These are phyloP conservation scores for Rana temporaria DNA, from an alignment of 2,113 vertebrate genomes.

Conservation along the genomic window DNA sequence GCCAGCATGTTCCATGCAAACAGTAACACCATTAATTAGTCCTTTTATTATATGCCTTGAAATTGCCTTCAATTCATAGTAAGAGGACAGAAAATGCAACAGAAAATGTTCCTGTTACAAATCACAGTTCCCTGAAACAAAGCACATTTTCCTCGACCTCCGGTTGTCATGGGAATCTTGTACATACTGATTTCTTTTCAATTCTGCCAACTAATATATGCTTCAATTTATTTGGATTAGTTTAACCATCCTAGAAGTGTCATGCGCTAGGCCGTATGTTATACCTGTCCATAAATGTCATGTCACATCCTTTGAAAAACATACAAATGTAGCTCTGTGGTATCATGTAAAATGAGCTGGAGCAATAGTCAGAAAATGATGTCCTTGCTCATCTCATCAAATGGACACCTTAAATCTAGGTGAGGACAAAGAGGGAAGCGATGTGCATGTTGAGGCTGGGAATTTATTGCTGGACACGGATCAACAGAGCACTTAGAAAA, in stretches of 20 bases:
- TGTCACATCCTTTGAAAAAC: constrained; percentile 43
- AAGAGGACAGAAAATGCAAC: neutral
- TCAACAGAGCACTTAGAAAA: constrained; percentile 86
- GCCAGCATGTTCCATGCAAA: no score
- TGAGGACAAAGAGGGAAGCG: constrained; percentile 83
- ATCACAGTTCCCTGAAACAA: constrained; percentile 16
- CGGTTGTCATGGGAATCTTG: constrained; percentile 46
- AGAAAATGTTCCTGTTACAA: neutral
- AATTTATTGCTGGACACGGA: constrained; percentile 86
- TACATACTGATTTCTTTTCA: constrained; percentile 31
- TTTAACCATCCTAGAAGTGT: constrained; percentile 47
- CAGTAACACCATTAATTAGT: no score
- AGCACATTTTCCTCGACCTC: constrained; percentile 19
- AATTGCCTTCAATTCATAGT: neutral
- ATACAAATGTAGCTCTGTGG: constrained; percentile 60
- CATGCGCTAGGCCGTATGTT: constrained; percentile 26
- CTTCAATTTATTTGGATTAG: constrained; percentile 51
- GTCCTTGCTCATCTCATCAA: constrained; percentile 86
- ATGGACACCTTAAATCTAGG: constrained; percentile 86
- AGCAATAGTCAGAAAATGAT: constrained; percentile 81
- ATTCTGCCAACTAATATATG: constrained; percentile 41
- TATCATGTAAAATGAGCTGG: constrained; percentile 65
- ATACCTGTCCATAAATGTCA: constrained; percentile 51
- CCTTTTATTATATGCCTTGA: no score
- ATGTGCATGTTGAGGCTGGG: constrained; percentile 81